Evolutionary conservation across 2,797 vertebrate genomes (phyloP).

Genomic region (Acanthiza pusilla): DNA sequence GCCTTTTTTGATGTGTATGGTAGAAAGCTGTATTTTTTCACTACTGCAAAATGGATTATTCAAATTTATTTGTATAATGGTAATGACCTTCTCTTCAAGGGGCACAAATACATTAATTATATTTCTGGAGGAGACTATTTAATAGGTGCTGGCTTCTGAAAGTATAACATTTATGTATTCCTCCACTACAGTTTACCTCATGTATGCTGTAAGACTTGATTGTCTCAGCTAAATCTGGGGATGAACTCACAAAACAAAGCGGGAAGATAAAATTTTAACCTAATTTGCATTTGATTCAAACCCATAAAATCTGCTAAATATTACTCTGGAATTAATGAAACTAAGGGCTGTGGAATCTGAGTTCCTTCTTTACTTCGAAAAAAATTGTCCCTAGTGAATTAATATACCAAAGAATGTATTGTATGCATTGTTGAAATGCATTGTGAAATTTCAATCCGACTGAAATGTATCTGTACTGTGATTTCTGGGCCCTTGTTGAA

Average conservation of each 20-base stretch:
- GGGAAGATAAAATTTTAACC: not conserved
- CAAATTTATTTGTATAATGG: not conserved
- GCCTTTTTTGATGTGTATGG: not conserved
- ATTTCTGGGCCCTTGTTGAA: slow-evolving; percentile 52
- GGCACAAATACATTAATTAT: not conserved
- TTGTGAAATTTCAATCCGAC: slow-evolving; percentile 28
- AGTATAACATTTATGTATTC: not conserved
- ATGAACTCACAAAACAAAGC: not conserved
- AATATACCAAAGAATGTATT: slow-evolving; percentile 53
- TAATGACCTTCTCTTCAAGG: not conserved
- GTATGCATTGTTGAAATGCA: slow-evolving; percentile 52
- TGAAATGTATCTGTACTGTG: slow-evolving; percentile 24
- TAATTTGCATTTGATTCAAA: not conserved
- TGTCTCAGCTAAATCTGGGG: not conserved
- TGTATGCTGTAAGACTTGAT: not conserved
- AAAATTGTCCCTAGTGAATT: slow-evolving; percentile 35
- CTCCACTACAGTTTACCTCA: not conserved
- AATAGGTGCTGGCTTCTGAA: not conserved
- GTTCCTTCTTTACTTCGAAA: not conserved
- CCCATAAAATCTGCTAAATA: not conserved
- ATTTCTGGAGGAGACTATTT: not conserved
- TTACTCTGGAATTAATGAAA: slow-evolving; percentile 8
- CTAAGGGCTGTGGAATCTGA: not conserved
- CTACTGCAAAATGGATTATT: not conserved
- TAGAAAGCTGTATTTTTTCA: not conserved